Conservation (phyloP, 2,888 invertebrate genomes). For the Conops quadrifasciatus region DNA sequence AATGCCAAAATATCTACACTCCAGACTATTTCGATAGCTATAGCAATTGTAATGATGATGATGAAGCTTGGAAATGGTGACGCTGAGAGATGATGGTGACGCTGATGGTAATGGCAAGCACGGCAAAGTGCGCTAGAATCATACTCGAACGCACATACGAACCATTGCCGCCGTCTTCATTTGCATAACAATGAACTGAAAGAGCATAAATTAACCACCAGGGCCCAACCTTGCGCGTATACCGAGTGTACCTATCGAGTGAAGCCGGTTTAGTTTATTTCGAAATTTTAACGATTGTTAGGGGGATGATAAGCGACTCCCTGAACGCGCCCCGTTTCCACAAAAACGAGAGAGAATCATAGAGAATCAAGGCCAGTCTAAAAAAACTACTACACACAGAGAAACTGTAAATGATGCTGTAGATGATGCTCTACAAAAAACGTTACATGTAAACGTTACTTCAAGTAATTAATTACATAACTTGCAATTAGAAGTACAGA, state of each 20-base stretch:
- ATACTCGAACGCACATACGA: not conserved
- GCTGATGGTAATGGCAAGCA: not conserved
- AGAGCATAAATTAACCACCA: slow-evolving; percentile 24
- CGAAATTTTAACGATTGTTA: not conserved
- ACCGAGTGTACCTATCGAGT: slow-evolving; percentile 8
- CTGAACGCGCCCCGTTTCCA: not conserved
- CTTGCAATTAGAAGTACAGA: not conserved
- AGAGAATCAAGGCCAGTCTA: no score
- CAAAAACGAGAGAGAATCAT: no score
- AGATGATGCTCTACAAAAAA: no score
- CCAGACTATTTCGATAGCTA: no score
- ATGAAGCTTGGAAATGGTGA: no score
- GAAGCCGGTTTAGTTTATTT: slow-evolving; percentile 4
- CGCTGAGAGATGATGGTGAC: not conserved
- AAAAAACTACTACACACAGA: not conserved
- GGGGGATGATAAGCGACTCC: slow-evolving; percentile 17
- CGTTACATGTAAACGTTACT: slow-evolving; percentile 1
- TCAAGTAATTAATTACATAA: slow-evolving; percentile 8
- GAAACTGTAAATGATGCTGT: slow-evolving; percentile 22
- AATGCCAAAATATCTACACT: not conserved
- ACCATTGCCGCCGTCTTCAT: slow-evolving; percentile 23
- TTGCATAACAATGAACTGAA: slow-evolving; percentile 43
- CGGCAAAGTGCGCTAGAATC: not conserved
- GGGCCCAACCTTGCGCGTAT: no score
- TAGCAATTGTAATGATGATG: no score